Base-by-base conservation (phyloP, 2,113 vertebrate genomes). In the Vulpes ferrilata region DNA sequence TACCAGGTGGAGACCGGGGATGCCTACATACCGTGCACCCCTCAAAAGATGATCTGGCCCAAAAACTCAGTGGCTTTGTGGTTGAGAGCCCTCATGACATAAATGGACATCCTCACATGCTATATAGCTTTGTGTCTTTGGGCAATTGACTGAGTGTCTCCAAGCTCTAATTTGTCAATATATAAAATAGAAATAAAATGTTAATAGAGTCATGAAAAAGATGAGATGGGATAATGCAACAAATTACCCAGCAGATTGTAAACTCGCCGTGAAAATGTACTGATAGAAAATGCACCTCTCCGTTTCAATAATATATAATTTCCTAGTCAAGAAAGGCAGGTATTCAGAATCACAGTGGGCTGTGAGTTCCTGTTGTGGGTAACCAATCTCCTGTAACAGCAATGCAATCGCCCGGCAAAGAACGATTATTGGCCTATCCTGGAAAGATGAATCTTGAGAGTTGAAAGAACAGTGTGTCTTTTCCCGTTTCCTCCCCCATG, bases 331-430 rank as follows among this genome's bases (percentile, higher is more conserved):
- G 51, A 48, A 84, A 78, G 13, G 7, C 48, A 27, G 15, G 1
- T 13, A 27, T 27, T 57, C 32, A 74, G 4, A 65, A 64, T 32
- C n/a, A 19, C 57, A 32, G 27, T 7, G 59, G 8, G 13, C 67
- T 27, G 7, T 15, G 79, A 57, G 13, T 2, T 10, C 8, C 15
- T 38, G 1, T 9, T 22, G 13, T 17, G 13, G 5, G 22, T 69
- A 8, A 76, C 11, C 11, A 10, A 16, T 0, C 15, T n/a, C 20
- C 60, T 2, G 0, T 27, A 16, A 27, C 27, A 57, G 25, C 13
- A 23, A 55, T 9, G 16, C 32, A 1, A 30, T 73, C 57, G 25
- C 1, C 32, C 20, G 5, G 11, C 23, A 7, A 73, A 62, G 43
- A 17, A 51, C 5, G 19, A 76, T 25, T 5, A 57, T 16, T 30